Conservation (phyloP, 2,113 vertebrate species). For the Phaethon lepturus region DNA sequence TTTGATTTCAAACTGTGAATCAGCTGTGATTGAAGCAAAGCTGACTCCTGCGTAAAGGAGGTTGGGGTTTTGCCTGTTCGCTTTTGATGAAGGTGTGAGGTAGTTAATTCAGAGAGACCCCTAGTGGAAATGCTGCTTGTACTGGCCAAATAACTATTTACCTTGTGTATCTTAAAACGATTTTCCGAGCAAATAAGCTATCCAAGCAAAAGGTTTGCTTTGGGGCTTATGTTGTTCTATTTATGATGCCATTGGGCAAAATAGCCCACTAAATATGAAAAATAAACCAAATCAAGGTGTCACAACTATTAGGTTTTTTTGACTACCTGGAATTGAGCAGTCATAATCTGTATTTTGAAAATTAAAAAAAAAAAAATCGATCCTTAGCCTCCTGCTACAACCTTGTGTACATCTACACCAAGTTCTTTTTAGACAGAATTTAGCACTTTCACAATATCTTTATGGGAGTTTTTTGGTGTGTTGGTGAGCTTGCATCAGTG, state of each 20-base stretch:
- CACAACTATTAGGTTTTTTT: not conserved
- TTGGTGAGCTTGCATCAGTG: not conserved
- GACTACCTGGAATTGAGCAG: not conserved
- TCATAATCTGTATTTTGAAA: not conserved
- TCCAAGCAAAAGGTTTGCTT: not conserved
- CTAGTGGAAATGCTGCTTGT: not conserved
- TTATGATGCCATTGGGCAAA: not conserved
- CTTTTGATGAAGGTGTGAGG: too few relatives aligned
- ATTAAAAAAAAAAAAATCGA: accelerated
- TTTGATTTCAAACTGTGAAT: not conserved
- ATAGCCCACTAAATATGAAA: not conserved
- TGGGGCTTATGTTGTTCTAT: not conserved
- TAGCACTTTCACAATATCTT: not conserved
- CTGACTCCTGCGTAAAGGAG: not conserved
- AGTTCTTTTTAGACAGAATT: not conserved
- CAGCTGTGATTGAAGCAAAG: not conserved
- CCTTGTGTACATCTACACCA: too few relatives aligned
- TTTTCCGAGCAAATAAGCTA: not conserved
- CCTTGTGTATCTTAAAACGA: accelerated
- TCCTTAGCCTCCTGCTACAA: not conserved
- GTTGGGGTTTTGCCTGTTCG: not conserved
- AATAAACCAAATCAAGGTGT: not conserved
- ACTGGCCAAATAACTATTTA: not conserved
- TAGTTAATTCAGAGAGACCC: not conserved
- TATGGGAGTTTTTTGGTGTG: not conserved